These are phyloP conservation scores for Anarhynchus alexandrinus DNA, from an alignment of 2,113 vertebrate species.

Conservation along the genomic window DNA sequence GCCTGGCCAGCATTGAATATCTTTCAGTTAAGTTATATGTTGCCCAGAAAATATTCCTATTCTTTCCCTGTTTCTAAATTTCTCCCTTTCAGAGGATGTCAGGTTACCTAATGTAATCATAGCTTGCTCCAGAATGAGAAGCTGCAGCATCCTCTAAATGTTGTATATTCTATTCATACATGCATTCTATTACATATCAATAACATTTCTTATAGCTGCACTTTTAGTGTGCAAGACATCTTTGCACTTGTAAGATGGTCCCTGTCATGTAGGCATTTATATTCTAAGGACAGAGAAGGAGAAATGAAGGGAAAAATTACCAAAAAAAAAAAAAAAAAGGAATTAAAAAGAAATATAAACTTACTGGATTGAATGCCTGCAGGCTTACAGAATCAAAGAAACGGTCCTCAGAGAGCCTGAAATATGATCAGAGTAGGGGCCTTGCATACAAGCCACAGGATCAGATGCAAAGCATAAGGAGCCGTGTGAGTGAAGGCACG, in stretches of 20 bases:
- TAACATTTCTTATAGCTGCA: not conserved
- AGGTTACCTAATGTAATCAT: not conserved
- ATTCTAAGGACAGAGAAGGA: not conserved
- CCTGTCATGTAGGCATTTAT: not conserved
- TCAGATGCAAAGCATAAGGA: not conserved
- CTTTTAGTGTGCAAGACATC: not conserved
- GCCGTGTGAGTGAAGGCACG: fast-evolving
- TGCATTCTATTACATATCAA: not conserved
- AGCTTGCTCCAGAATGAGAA: not conserved
- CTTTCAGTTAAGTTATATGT: not conserved
- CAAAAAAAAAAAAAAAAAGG: not conserved
- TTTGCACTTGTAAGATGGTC: not conserved
- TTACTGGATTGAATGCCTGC: not conserved
- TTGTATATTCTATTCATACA: not conserved
- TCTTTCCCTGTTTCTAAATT: not conserved
- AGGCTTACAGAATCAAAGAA: not conserved
- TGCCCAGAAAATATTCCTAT: not conserved
- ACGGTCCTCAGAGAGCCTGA: not conserved
- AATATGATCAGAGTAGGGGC: not conserved
- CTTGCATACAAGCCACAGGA: not conserved
- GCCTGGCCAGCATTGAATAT: not conserved
- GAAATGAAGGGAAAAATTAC: not conserved
- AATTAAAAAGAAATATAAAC: not conserved
- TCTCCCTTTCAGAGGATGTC: not conserved
- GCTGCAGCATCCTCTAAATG: not conserved